phyloP scores from a whole-genome alignment of 2,113 vertebrate genomes.

The Tautogolabrus adspersus region DNA sequence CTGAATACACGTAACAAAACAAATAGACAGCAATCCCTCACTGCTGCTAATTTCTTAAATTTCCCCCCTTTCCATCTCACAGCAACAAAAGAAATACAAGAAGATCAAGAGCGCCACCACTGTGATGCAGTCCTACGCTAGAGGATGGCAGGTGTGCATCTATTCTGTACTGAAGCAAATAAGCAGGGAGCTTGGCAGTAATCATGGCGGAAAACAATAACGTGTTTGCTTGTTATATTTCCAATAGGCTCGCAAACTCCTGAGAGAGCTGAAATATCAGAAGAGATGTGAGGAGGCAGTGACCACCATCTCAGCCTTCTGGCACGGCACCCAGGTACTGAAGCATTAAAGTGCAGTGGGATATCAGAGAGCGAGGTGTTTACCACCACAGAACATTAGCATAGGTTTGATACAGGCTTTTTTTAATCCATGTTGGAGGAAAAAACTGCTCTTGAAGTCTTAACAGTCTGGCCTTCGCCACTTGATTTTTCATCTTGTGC shows the following conservation, averaged over 20 bases:
- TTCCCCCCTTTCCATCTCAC: constrained; percentile 14
- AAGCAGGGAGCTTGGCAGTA: neutral
- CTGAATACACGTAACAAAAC: neutral
- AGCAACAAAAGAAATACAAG: constrained; percentile 96
- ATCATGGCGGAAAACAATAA: neutral
- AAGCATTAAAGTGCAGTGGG: constrained; percentile 1
- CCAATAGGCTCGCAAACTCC: constrained; percentile 90
- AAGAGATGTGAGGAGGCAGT: constrained; percentile 93
- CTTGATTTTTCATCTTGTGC: constrained; percentile 16
- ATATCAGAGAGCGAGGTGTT: constrained; percentile 13
- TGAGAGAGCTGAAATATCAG: constrained; percentile 93
- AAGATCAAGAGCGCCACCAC: constrained; percentile 89
- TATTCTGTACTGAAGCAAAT: neutral
- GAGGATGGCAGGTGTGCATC: constrained; percentile 95
- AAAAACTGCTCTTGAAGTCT: constrained; percentile 11
- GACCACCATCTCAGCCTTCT: constrained; percentile 93
- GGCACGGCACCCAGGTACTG: constrained; percentile 95
- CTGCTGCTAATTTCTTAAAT: neutral
- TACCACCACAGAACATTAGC: neutral
- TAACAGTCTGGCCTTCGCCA: constrained; percentile 16
- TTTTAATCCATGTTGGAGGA: neutral
- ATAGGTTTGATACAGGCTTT: constrained; percentile 7
- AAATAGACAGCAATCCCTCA: neutral
- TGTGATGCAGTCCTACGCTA: constrained; percentile 92
- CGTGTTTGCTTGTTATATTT: constrained; percentile 1